These are phyloP conservation scores for Megastigmus dorsalis DNA, from an alignment of 2,888 invertebrate genomes.

Conservation along the genomic window DNA sequence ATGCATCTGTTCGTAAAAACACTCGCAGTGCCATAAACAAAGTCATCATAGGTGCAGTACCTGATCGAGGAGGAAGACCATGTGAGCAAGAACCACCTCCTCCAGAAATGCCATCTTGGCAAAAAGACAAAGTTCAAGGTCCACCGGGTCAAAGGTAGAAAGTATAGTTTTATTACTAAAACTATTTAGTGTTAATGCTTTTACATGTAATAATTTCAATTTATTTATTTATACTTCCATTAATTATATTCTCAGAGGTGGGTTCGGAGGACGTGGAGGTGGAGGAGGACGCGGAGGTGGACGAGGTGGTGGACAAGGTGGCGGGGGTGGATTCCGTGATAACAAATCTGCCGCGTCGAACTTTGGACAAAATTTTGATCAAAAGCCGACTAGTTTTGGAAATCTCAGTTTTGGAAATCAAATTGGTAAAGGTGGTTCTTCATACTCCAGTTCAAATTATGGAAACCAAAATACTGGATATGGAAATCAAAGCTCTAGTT, in stretches of 20 bases:
- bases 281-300: conserved; percentile 66
- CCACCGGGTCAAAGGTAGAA: conserved; percentile 68
- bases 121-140: conserved; percentile 79
- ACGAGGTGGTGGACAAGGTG: conserved; percentile 61
- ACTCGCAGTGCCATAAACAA: conserved; percentile 90
- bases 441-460: conserved; percentile 55
- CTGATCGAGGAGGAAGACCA: conserved; percentile 95
- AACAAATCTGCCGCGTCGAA: conserved; percentile 62
- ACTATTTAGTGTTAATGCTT: conserved; percentile 11
- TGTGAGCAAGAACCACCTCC: conserved; percentile 94
- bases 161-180: neutral
- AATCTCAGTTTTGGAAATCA: no score
- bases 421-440: conserved; percentile 59
- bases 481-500: conserved; percentile 22
- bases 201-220: neutral
- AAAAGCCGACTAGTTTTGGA: no score
- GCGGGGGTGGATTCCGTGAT: conserved; percentile 60
- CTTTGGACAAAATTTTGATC: conserved; percentile 62
- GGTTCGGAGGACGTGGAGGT: conserved; percentile 65
- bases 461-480: conserved; percentile 49
- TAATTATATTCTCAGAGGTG: conserved; percentile 58
- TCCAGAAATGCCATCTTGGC: conserved; percentile 98
- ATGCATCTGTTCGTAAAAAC: conserved; percentile 87
- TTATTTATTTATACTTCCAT: neutral
- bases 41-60: conserved; percentile 92